Conservation (phyloP, 2,888 invertebrate genomes). For the Pollenia amentaria region DNA sequence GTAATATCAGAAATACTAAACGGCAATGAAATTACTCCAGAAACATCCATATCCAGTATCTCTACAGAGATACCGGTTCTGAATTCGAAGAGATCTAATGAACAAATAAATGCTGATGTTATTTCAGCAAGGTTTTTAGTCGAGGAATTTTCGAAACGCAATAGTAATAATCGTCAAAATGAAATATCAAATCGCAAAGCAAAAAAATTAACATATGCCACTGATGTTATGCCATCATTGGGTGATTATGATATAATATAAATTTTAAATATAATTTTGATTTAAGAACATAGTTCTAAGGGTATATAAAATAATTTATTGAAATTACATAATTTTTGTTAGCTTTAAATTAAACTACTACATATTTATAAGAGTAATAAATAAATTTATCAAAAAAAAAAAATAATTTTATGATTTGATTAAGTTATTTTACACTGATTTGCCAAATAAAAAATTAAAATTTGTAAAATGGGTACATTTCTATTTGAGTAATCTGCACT, state of each 20-base stretch:
- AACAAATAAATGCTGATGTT: background rate
- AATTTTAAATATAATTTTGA: background rate
- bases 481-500: too few relatives aligned
- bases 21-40: background rate
- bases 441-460: too few relatives aligned
- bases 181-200: constrained; percentile 26
- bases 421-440: too few relatives aligned
- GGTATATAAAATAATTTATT: constrained; percentile 7
- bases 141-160: background rate
- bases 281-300: constrained; percentile 1
- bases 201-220: constrained; percentile 76
- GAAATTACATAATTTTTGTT: background rate
- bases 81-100: background rate
- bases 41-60: background rate
- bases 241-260: constrained; percentile 60
- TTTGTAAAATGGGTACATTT: too few relatives aligned
- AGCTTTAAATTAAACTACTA: constrained; percentile 1
- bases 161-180: background rate
- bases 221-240: constrained; percentile 80
- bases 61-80: background rate
- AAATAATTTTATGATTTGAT: too few relatives aligned
- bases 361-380: background rate
- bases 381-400: background rate
- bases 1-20: too few relatives aligned
- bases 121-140: background rate